Evolutionary conservation across 1,140 invertebrate species (phyloP), one percentile per base, ranked within the genome.

Genomic region (Achroia grisella): DNA sequence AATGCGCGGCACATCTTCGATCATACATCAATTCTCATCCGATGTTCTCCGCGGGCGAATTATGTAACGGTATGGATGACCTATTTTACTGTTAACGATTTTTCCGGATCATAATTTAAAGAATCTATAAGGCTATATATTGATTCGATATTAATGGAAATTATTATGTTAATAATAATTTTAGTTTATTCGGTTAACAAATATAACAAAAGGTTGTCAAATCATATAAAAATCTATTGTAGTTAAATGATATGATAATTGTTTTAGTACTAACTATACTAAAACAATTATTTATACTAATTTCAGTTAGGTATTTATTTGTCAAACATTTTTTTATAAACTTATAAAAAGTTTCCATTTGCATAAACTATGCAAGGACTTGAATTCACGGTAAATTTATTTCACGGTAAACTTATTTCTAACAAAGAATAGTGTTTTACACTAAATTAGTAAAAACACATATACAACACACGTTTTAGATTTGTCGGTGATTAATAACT

Each of bases 21-120:
- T 72, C 68, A 67, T 66, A 71, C 56, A 75, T 72, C 64, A 66
- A 71, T 77, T 81, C 61, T 76, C 68, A 75, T 69, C 68, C 45
- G 61, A 80, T 75, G 70, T 68, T 71, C 70, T 71, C 58, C 52
- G 50, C 61, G 48, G 53, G 45, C 56, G 56, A 70, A 74, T 84
- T 84, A 80, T 71, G 68, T 81, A 84, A 84, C 75, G 73, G 76
- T 77, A 73, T 61, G 43, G 45, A 48, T 70, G 74, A 68, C 74
- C 71, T 54, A 76, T 80, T 66, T 71, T 63, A 52, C 52, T 44
- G 41, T 58, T 56, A 58, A 45, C 36, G 29, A 48, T 29, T 42
- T 44, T 56, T 39, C 41, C 37, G 31, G 23, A 46, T 41, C 29
- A 17, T 12, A 31, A 34, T 34, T 31, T 23, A 23, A 23, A 23